phyloP scores from a whole-genome alignment of 2,888 invertebrate genomes.

The Asteroscopus sphinx region DNA sequence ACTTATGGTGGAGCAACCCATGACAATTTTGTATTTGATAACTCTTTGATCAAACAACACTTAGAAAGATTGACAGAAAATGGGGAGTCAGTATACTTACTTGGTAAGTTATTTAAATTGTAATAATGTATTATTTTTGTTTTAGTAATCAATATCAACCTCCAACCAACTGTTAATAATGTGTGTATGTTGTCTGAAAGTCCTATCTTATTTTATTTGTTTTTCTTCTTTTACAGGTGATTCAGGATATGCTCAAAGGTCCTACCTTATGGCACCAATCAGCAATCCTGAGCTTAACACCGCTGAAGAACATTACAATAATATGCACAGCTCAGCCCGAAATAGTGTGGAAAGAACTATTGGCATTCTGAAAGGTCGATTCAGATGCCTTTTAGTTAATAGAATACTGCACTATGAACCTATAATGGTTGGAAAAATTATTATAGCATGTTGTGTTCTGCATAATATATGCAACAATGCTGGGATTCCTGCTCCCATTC shows the following conservation, averaged over 20 bases:
- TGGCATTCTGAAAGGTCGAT: slow-evolving; percentile 7
- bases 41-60: neutral
- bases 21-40: slow-evolving; percentile 11
- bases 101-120: slow-evolving; percentile 1
- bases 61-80: neutral
- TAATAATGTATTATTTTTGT: neutral
- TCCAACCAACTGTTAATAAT: no score
- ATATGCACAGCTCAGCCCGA: slow-evolving; percentile 8
- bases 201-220: no score
- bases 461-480: no score
- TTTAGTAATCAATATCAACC: no score
- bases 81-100: slow-evolving; percentile 1
- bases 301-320: slow-evolving; percentile 4
- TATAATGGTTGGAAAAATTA: neutral
- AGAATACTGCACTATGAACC: neutral
- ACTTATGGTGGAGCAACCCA: slow-evolving; percentile 23
- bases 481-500: no score
- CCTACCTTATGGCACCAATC: slow-evolving; percentile 10
- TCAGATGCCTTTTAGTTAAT: slow-evolving; percentile 15
- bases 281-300: neutral
- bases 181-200: no score
- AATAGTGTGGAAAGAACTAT: slow-evolving; percentile 15
- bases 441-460: neutral
- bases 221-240: slow-evolving; percentile 14
- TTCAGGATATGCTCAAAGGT: slow-evolving; percentile 16